phyloP scores from a whole-genome alignment of 2,888 invertebrate genomes.

The Fragum sueziense region DNA sequence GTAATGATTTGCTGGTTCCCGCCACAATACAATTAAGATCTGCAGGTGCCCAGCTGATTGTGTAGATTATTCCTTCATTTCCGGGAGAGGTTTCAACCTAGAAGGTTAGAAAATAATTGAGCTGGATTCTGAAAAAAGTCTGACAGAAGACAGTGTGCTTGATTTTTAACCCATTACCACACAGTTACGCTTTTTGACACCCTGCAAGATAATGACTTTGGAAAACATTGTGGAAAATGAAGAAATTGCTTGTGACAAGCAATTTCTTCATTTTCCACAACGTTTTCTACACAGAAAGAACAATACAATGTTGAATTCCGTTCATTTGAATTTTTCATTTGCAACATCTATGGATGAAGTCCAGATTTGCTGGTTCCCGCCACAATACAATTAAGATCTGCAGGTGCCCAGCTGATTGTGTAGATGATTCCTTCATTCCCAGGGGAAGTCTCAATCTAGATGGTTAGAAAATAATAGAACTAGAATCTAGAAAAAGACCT shows the following conservation, averaged over 20 bases:
- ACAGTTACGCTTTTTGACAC: no score
- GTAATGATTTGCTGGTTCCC: slow-evolving; percentile 80
- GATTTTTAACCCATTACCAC: no score
- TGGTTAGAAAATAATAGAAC: no score
- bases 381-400: slow-evolving; percentile 82
- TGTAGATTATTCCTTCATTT: slow-evolving; percentile 82
- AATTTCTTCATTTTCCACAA: background rate
- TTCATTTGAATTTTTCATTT: no score
- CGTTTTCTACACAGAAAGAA: no score
- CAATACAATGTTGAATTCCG: no score
- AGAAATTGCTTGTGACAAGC: background rate
- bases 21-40: slow-evolving; percentile 82
- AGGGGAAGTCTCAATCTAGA: slow-evolving; percentile 79
- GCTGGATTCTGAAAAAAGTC: no score
- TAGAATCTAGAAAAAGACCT: no score
- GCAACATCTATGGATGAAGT: no score
- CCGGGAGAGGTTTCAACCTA: slow-evolving; percentile 80
- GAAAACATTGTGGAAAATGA: background rate
- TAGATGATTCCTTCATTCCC: slow-evolving; percentile 83
- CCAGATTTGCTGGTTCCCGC: slow-evolving; percentile 81
- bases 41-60: slow-evolving; percentile 82
- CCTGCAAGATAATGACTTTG: no score
- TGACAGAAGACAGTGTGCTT: no score
- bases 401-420: slow-evolving; percentile 82
- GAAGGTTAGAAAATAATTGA: no score